Evolutionary conservation across 2,888 invertebrate genomes (phyloP).

Genomic region (Eueremaeus valkanovi): DNA sequence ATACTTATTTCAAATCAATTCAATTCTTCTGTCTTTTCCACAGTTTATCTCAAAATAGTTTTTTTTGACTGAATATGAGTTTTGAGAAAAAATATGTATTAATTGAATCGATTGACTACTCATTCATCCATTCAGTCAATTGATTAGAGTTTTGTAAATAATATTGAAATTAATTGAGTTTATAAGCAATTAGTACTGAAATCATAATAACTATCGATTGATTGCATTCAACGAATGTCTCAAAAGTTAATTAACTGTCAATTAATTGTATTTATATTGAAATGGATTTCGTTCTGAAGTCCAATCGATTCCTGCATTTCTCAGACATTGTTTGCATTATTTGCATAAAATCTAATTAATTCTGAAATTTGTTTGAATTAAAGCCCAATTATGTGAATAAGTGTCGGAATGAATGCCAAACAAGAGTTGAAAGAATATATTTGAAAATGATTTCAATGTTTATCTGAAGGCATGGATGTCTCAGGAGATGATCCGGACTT

Average conservation of each 20-base stretch:
- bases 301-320: too few species aligned
- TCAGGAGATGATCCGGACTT: conserved; percentile 25
- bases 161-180: not conserved
- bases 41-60: not conserved
- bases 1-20: not conserved
- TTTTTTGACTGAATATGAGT: not conserved
- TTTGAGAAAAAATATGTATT: not conserved
- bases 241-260: too few species aligned
- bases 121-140: too few species aligned
- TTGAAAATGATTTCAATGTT: not conserved
- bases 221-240: too few species aligned
- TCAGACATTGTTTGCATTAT: too few species aligned
- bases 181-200: not conserved
- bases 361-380: too few species aligned
- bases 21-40: not conserved
- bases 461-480: not conserved
- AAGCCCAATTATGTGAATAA: too few species aligned
- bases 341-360: too few species aligned
- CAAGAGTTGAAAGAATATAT: not conserved
- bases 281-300: too few species aligned
- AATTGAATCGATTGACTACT: too few species aligned
- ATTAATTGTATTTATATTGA: too few species aligned
- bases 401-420: not conserved
- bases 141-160: not conserved
- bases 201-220: too few species aligned